Evolutionary conservation across 2,113 vertebrate genomes (phyloP).

Genomic region (Pangasianodon gigas): DNA sequence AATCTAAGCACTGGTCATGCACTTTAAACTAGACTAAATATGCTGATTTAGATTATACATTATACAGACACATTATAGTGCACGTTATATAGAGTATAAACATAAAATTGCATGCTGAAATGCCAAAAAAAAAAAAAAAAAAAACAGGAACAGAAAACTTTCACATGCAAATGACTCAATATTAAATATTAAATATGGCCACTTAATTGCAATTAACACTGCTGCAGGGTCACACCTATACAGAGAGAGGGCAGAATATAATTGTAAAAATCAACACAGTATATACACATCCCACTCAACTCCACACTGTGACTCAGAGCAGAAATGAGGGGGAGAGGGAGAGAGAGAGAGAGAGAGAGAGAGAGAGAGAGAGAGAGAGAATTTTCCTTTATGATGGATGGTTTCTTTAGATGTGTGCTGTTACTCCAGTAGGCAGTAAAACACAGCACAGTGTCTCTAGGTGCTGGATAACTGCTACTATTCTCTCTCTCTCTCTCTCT

Average conservation of each 20-base stretch:
- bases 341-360: neutral
- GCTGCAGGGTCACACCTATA: neutral
- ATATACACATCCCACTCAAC: neutral
- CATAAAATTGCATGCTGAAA: neutral
- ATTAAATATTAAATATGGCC: neutral
- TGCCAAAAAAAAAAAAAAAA: neutral
- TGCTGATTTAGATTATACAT: neutral
- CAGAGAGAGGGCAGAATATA: neutral
- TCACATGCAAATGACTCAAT: neutral
- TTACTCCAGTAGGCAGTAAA: neutral
- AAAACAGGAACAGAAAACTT: neutral
- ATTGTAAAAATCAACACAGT: neutral
- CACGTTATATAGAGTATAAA: neutral
- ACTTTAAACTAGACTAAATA: neutral
- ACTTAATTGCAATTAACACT: neutral
- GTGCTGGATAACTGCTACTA: neutral
- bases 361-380: conserved; percentile 2
- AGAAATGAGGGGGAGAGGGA: neutral
- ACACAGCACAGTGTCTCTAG: neutral
- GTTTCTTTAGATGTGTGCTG: neutral
- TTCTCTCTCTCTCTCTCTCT: neutral
- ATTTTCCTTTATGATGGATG: neutral
- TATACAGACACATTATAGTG: neutral
- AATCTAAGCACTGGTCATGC: neutral
- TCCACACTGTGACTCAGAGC: neutral